Conservation (phyloP, 1,140 invertebrate genomes). For the Bombus balteatus region DNA sequence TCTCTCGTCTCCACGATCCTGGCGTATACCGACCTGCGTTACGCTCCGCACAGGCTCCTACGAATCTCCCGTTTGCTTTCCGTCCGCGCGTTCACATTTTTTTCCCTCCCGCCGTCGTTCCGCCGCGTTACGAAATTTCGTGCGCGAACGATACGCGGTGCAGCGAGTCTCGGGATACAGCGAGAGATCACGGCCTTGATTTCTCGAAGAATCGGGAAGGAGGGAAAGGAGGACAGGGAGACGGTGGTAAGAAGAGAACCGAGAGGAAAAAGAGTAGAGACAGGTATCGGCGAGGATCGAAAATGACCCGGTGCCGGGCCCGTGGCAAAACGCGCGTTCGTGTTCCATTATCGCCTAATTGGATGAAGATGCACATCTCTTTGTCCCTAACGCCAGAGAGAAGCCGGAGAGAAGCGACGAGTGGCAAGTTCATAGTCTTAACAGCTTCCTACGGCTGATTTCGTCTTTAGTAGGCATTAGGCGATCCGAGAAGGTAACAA, state of each 20-base stretch:
- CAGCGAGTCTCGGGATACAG: not conserved
- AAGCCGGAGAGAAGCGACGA: constrained; percentile 40
- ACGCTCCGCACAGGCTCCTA: not conserved
- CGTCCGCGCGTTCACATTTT: not conserved
- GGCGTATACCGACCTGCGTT: not conserved
- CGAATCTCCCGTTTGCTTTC: constrained; percentile 5
- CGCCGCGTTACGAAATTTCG: not conserved
- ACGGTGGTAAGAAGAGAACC: not conserved
- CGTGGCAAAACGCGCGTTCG: constrained; percentile 65
- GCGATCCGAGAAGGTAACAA: constrained; percentile 53
- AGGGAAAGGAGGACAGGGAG: not conserved
- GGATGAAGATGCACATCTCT: constrained; percentile 78
- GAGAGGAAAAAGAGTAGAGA: not conserved
- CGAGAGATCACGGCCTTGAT: not conserved
- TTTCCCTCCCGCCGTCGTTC: not conserved
- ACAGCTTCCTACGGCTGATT: constrained; percentile 48
- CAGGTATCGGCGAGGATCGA: constrained; percentile 41
- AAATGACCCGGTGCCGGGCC: constrained; percentile 48
- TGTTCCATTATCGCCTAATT: constrained; percentile 76
- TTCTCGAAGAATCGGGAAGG: not conserved
- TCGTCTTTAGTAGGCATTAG: constrained; percentile 55
- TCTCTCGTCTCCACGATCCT: not conserved
- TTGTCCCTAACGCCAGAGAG: constrained; percentile 57
- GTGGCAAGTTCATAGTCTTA: constrained; percentile 46
- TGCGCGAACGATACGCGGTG: not conserved